Base-by-base conservation (phyloP, 2,888 invertebrate genomes). In the Apamea anceps region DNA sequence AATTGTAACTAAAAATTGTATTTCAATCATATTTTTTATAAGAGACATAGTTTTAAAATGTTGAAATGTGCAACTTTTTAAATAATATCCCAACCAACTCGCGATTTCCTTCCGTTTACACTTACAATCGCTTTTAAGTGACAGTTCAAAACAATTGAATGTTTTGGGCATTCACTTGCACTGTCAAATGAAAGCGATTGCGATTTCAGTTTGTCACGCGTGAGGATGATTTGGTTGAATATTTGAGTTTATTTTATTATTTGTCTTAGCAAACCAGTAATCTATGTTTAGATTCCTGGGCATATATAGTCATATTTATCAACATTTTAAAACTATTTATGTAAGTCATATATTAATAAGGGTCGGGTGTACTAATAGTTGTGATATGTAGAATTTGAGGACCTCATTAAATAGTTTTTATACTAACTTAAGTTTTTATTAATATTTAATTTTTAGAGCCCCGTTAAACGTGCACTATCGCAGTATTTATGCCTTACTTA, bases 321-420 rank as follows among this genome's bases (percentile, higher is more conserved):
- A 45, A n/a, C 18, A 21, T 75, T 72, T 80, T 72, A 72, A 80
- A 72, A 80, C 73, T 48, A 76, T 72, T 10, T 68, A 57, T 51
- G 32, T 80, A 51, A 75, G n/a, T 72, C 63, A 80, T 37, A 60
- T 68, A 37, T 68, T 51, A n/a, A 1, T 74, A 85, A 67, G 71
- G 72, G 63, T 82, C 57, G 57, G 82, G 37, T 67, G 77, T 77
- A 86, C 60, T 72, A 76, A 76, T 85, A 84, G 86, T 82, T 84
- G 84, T 84, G 84, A 84, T 84, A 84, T 67, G 78, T 82, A 84
- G 72, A 84, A 86, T 86, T 78, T 78, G 84, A 84, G 79, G 86
- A 84, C 84, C 84, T 84, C 84, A 84, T 77, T 73, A 77, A 74
- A 84, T 84, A 84, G 86, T 60, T 85, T 85, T 86, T 86, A 75